These are phyloP conservation scores for Eufriesea mexicana DNA, from an alignment of 1,140 invertebrate species.

Conservation along the genomic window DNA sequence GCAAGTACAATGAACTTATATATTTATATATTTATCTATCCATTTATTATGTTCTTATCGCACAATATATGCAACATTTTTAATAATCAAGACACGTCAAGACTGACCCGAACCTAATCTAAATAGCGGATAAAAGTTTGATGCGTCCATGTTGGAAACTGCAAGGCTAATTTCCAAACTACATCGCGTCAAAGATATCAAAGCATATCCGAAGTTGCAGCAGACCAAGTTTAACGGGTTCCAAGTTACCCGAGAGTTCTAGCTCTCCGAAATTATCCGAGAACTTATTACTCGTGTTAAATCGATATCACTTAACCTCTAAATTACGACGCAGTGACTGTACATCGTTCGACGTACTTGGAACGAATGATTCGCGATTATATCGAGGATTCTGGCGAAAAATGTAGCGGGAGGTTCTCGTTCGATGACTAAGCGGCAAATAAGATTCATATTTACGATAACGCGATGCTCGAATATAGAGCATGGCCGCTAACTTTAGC, in stretches of 20 bases:
- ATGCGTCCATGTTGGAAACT: too few species aligned
- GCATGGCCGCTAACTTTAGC: constrained; percentile 40
- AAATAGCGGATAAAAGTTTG: too few species aligned
- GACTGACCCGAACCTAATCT: too few species aligned
- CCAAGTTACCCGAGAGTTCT: not conserved
- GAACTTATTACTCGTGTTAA: not conserved
- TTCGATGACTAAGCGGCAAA: not conserved
- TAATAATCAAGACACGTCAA: too few species aligned
- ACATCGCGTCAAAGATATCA: too few species aligned
- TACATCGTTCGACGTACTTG: not conserved
- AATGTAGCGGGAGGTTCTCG: too few species aligned
- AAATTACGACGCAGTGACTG: not conserved
- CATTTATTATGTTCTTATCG: too few species aligned
- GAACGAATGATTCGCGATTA: not conserved
- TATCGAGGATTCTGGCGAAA: not conserved
- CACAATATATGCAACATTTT: too few species aligned
- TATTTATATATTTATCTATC: too few species aligned
- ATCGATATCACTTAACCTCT: not conserved
- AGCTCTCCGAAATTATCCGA: not conserved
- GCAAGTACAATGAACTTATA: too few species aligned
- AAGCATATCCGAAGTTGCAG: too few species aligned
- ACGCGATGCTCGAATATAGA: constrained; percentile 28
- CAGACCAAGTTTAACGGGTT: not conserved
- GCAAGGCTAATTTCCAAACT: not conserved
- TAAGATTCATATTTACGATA: constrained; percentile 14